phyloP scores from a whole-genome alignment of 2,888 invertebrate species.

The Acanthosoma haemorrhoidale region DNA sequence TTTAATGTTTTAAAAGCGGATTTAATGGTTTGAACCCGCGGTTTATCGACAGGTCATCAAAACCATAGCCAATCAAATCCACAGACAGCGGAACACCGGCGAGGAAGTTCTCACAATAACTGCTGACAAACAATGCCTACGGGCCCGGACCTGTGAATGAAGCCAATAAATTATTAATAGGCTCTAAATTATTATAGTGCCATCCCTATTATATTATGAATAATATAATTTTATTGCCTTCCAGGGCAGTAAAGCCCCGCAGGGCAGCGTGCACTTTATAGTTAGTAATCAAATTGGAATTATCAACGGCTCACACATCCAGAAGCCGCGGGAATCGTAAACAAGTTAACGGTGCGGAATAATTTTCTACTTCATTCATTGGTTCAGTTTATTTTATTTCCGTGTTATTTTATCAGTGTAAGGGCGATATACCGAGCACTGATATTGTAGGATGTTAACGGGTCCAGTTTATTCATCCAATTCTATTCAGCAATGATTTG shows the following conservation, averaged over 20 bases:
- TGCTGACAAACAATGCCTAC: neutral
- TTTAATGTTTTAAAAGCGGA: too few relatives aligned
- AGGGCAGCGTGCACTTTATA: slow-evolving; percentile 5
- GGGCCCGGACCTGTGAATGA: slow-evolving; percentile 1
- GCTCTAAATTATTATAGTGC: slow-evolving; percentile 14
- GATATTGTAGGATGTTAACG: neutral
- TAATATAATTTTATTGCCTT: slow-evolving; percentile 20
- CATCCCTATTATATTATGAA: slow-evolving; percentile 23
- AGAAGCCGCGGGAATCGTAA: slow-evolving; percentile 22
- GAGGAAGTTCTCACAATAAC: neutral
- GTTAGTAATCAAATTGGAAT: slow-evolving; percentile 17
- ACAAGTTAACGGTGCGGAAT: slow-evolving; percentile 17
- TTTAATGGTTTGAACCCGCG: too few relatives aligned
- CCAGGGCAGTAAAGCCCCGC: neutral
- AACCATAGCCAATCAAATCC: neutral
- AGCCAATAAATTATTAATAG: slow-evolving; percentile 23
- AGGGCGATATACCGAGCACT: neutral
- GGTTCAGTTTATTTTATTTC: neutral
- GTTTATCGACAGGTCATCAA: neutral
- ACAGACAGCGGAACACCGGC: neutral
- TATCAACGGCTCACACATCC: slow-evolving; percentile 7
- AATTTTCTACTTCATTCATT: slow-evolving; percentile 4
- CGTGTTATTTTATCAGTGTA: neutral
- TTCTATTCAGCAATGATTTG: too few relatives aligned
- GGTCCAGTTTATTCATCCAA: too few relatives aligned